Evolutionary conservation across 2,113 vertebrate genomes (phyloP).

Genomic region (Chelonoidis abingdonii): DNA sequence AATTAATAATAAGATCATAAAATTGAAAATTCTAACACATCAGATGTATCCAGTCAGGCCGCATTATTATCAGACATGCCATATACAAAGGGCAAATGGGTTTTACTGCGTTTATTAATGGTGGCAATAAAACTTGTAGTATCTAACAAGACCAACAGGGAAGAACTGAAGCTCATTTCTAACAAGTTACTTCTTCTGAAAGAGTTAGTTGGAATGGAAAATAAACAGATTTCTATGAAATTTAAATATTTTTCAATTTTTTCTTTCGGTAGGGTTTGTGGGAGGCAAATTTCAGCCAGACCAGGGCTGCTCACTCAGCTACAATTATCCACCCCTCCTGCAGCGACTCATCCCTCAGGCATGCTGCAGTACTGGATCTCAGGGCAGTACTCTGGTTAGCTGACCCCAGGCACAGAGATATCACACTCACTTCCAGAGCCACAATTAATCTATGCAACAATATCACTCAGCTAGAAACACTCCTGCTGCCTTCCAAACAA

Average conservation of each 20-base stretch:
- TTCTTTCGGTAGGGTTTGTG: not conserved
- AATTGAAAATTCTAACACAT: slow-evolving; percentile 4
- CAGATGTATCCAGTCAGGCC: not conserved
- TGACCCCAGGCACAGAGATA: not conserved
- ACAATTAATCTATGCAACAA: not conserved
- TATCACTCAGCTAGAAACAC: not conserved
- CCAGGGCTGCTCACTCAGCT: not conserved
- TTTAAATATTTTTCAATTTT: not conserved
- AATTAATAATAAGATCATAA: slow-evolving; percentile 13
- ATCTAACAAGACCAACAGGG: not conserved
- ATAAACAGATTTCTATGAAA: not conserved
- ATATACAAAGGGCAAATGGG: not conserved
- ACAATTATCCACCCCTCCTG: not conserved
- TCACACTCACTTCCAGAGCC: not conserved
- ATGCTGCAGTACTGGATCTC: not conserved
- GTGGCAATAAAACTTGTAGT: not conserved
- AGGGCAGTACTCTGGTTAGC: not conserved
- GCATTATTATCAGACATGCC: not conserved
- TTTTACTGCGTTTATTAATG: not conserved
- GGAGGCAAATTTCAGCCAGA: not conserved
- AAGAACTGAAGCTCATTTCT: not conserved
- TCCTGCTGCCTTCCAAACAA: not conserved
- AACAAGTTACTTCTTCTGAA: not conserved
- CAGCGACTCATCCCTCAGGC: not conserved
- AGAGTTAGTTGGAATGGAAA: fast-evolving